Evolutionary conservation across 2,113 vertebrate genomes (phyloP).

Genomic region (Oncorhynchus kisutch): DNA sequence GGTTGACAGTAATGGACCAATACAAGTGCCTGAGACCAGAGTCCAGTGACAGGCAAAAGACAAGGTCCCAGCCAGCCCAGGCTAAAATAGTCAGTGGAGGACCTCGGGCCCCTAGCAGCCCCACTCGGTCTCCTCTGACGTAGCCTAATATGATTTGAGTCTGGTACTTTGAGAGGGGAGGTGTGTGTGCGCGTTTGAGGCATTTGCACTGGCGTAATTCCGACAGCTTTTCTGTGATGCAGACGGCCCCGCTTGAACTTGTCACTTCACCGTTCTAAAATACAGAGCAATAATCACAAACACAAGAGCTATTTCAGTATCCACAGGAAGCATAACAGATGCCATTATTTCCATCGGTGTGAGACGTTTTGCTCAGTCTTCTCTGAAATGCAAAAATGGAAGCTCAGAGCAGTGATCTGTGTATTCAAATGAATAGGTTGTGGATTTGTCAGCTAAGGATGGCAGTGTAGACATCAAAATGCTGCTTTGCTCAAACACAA

Average conservation of each 20-base stretch:
- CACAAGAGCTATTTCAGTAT: neutral
- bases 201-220: neutral
- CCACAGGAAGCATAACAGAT: neutral
- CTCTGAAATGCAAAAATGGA: neutral
- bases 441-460: too few relatives aligned
- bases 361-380: neutral
- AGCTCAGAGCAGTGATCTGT: neutral
- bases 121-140: too few relatives aligned
- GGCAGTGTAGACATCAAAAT: neutral
- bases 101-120: too few relatives aligned
- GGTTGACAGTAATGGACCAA: constrained; percentile 60
- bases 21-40: constrained; percentile 33
- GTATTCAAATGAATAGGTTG: neutral
- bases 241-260: neutral
- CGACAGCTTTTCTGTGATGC: neutral
- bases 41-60: constrained; percentile 16
- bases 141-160: too few relatives aligned
- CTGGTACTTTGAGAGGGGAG: neutral
- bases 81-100: neutral
- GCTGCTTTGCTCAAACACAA: too few relatives aligned
- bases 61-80: neutral
- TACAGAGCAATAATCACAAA: neutral
- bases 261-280: neutral
- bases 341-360: neutral
- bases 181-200: neutral